Evolutionary conservation across 2,797 vertebrate genomes (phyloP).

Genomic region (Cossypha dichroa): DNA sequence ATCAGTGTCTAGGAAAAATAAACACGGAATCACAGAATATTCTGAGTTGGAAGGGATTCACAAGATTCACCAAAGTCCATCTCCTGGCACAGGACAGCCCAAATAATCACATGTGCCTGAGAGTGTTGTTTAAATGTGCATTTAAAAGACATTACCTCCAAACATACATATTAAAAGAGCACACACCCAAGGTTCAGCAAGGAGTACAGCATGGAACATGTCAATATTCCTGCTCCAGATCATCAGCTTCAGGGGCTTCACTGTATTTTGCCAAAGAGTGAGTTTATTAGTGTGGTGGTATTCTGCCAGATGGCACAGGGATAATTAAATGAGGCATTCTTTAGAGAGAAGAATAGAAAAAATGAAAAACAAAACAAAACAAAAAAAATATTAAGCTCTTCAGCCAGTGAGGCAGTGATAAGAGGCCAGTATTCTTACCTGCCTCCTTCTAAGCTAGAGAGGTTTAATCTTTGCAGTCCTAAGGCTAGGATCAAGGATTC

Average conservation of each 20-base stretch:
- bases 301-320: neutral
- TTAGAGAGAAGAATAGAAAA: neutral
- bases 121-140: neutral
- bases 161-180: neutral
- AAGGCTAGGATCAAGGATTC: slow-evolving; percentile 28
- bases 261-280: neutral
- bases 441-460: neutral
- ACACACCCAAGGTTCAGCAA: neutral
- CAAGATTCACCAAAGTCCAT: neutral
- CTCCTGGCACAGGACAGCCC: neutral
- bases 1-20: neutral
- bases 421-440: neutral
- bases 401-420: neutral
- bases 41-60: neutral
- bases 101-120: neutral
- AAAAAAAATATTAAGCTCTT: neutral
- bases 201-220: neutral
- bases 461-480: slow-evolving; percentile 25
- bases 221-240: neutral
- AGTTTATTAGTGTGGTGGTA: neutral
- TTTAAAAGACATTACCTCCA: neutral
- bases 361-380: neutral
- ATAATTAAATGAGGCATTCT: neutral
- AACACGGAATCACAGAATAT: neutral
- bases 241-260: neutral